Base-by-base conservation (phyloP, 2,113 vertebrate genomes). In the Hippoglossus stenolepis region DNA sequence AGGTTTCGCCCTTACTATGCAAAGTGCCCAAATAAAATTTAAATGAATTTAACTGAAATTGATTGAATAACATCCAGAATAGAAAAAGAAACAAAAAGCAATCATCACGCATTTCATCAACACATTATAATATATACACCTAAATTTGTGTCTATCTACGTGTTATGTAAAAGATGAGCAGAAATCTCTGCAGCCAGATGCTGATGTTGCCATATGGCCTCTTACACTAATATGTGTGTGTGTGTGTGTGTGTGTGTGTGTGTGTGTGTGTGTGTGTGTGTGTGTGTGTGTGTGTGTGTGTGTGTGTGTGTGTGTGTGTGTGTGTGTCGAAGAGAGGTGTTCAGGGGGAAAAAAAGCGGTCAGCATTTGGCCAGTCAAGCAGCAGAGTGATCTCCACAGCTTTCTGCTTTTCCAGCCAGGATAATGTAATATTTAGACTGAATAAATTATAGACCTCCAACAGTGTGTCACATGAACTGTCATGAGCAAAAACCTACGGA, bases 161-260 rank as follows among this genome's bases (percentile, higher is more conserved):
- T 79, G 77, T 90, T 89, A 85, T 80, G 70, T 89, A 90, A 90
- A 91, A 71, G 74, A 84, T 75, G 70, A 80, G 71, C 51, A 54
- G 51, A 87, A 74, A 82, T 80, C 84, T 87, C 79, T 69, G 65
- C 72, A 64, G 85, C 84, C 89, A 90, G 86, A 90, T 87, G 87
- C 68, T 80, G 86, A 82, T 80, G 72, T 64, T 76, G 73, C 90
- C 89, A 91, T 92, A 90, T 91, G 90, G 86, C 77, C 79, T 88
- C 56, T 80, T 64, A 75, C 20, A 65, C 82, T 78, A 63, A 88
- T 85, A 87, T 63, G 83, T 81, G 35, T 77, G 57, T 59, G 76
- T 79, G 61, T 59, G 38, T 81, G 38, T 66, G 70, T 67, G 57
- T 63, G 45, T 47, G 4, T 67, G 63, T 75, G 40, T n/a, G n/a